These are phyloP conservation scores for Lontra canadensis DNA, from an alignment of 2,113 vertebrate species.

Conservation along the genomic window DNA sequence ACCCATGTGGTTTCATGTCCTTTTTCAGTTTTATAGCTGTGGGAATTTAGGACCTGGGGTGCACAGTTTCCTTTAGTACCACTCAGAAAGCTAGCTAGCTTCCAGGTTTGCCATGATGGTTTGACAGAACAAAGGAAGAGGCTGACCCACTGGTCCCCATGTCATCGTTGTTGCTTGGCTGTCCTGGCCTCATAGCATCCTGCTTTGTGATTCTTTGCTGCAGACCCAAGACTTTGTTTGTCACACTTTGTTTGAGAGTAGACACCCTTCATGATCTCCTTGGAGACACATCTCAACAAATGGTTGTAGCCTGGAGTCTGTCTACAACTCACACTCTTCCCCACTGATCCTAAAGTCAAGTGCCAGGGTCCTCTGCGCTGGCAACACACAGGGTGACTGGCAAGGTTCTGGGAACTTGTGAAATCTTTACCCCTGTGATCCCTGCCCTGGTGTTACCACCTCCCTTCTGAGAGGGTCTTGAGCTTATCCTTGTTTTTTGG, in stretches of 20 bases:
- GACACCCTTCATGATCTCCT: background rate
- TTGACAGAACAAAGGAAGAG: background rate
- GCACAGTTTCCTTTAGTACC: background rate
- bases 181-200: background rate
- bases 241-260: background rate
- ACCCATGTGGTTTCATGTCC: background rate
- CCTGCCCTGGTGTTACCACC: no score
- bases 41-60: background rate
- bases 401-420: background rate
- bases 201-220: background rate
- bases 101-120: background rate
- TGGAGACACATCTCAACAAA: background rate
- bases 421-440: background rate
- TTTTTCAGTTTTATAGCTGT: background rate
- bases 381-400: no score
- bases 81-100: background rate
- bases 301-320: background rate
- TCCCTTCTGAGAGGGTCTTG: background rate
- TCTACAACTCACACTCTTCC: background rate
- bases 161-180: fast-evolving
- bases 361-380: background rate
- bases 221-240: background rate
- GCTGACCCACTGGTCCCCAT: no score
- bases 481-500: background rate
- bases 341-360: background rate